Base-by-base conservation (phyloP, 1,140 invertebrate species). In the Anastrepha ludens region DNA sequence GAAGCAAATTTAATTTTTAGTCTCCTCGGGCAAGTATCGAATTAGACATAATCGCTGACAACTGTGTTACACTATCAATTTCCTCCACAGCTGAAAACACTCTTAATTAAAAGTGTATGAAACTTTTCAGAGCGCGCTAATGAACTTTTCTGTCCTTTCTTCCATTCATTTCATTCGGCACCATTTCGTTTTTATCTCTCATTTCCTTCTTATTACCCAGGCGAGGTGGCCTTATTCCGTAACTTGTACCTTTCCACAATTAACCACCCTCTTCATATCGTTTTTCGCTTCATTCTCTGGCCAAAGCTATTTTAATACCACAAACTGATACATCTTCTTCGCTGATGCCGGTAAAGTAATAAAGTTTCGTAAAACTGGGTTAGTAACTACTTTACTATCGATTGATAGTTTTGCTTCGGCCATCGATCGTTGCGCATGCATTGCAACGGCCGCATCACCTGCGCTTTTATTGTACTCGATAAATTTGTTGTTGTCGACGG, bases 41-140 rank as follows among this genome's bases (percentile, higher is more conserved):
- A 62, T 17, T 62, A 62, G 60, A 62, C 5, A 62, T 15, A 62
- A 62, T 62, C 60, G n/a, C n/a, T n/a, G 7, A 62, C 8, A 62
- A 9, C 60, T 62, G 64, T 39, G 39, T 81, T 41, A 6, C 5
- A 81, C 74, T 81, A 55, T 55, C 74, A 55, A 8, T 81, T 81
- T 81, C 47, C n/a, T 29, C 13, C n/a, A 17, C 47, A 50, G 74
- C 4, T 81, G 15, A 81, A 15, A 20, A 55, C 47, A 81, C 15
- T 20, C n/a, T 81, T 81, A 81, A 81, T 81, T 81, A 55, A 81
- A 81, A 29, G 50, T 55, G 55, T 81, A 55, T 81, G 47, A 81
- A 81, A 81, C 74, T 81, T 81, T 81, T 44, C 74, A 81, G 74
- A 81, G 74, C 74, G 50, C 17, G 7, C 74, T 81, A 81, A 81